Evolutionary conservation across 2,888 invertebrate species (phyloP).

Genomic region (Embidobia sp.): DNA sequence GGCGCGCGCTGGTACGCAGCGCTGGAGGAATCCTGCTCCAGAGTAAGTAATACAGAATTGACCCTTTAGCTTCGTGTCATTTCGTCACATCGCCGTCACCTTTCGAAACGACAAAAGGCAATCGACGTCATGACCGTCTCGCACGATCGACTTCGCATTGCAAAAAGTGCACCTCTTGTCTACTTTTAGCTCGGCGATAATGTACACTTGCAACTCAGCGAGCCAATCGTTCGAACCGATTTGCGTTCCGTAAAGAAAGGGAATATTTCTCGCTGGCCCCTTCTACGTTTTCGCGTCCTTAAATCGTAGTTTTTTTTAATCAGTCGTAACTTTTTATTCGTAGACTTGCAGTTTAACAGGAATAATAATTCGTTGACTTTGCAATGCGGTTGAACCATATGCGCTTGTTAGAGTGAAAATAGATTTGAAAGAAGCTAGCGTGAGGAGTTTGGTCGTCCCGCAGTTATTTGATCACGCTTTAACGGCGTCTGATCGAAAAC

Average conservation of each 20-base stretch:
- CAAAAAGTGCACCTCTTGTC: slow-evolving; percentile 34
- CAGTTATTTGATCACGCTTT: too few species aligned
- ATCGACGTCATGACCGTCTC: slow-evolving; percentile 34
- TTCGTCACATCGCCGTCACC: slow-evolving; percentile 19
- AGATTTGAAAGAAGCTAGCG: too few species aligned
- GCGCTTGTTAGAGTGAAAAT: too few species aligned
- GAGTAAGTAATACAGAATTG: slow-evolving; percentile 84
- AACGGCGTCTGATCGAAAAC: too few species aligned
- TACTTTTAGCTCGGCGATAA: slow-evolving; percentile 38
- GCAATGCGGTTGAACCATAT: too few species aligned
- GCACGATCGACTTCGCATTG: slow-evolving; percentile 37
- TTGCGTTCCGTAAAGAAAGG: slow-evolving; percentile 43
- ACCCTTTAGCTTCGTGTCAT: slow-evolving; percentile 12
- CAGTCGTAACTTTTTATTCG: background rate
- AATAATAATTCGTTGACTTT: slow-evolving; percentile 9
- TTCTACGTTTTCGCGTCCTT: slow-evolving; percentile 15
- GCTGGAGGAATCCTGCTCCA: slow-evolving; percentile 89
- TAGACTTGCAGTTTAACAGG: too few species aligned
- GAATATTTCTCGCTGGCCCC: slow-evolving; percentile 52
- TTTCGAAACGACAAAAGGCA: slow-evolving; percentile 22
- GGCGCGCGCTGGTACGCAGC: slow-evolving; percentile 90
- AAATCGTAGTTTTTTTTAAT: background rate
- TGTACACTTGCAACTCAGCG: slow-evolving; percentile 37
- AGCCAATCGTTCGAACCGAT: slow-evolving; percentile 10
- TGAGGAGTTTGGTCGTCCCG: too few species aligned